Percentiles rank a stretch among this genome's conserved stretches.
These are phyloP conservation scores for Paragorgia papillata DNA, from an alignment of 92 coral and sea anemone genomes.

Conservation along the genomic window DNA sequence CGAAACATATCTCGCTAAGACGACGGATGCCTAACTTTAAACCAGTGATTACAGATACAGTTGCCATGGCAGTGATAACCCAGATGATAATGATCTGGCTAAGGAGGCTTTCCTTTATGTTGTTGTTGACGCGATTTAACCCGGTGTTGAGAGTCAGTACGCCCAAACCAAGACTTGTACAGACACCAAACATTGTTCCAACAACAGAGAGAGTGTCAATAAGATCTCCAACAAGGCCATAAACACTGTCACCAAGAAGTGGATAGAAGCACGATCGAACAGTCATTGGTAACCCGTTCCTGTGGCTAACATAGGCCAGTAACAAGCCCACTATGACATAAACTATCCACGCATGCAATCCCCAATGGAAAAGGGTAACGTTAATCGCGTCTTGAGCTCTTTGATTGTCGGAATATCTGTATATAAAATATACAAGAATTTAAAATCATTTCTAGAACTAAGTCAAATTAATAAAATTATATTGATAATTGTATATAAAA, in stretches of 20 bases:
- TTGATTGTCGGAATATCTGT: slow-evolving; percentile 80
- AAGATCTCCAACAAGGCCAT: slow-evolving; percentile 38
- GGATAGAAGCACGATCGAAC: slow-evolving; percentile 59
- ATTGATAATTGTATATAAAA: too few relatives aligned
- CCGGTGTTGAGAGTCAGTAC: slow-evolving; percentile 64
- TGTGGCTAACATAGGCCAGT: slow-evolving; percentile 71
- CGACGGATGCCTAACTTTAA: slow-evolving; percentile 70
- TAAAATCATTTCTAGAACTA: too few relatives aligned
- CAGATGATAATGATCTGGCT: slow-evolving; percentile 67
- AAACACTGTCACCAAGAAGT: slow-evolving; percentile 27
- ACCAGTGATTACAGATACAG: slow-evolving; percentile 68
- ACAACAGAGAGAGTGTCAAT: slow-evolving; percentile 57
- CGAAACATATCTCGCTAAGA: slow-evolving; percentile 78
- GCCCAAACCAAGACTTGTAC: slow-evolving; percentile 73
- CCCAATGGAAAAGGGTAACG: slow-evolving; percentile 90
- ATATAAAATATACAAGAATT: background rate
- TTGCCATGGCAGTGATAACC: slow-evolving; percentile 71
- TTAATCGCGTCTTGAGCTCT: slow-evolving; percentile 88
- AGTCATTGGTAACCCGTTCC: slow-evolving; percentile 83
- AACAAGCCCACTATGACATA: slow-evolving; percentile 83
- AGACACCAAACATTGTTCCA: slow-evolving; percentile 68
- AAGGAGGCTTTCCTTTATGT: slow-evolving; percentile 29
- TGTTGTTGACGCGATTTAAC: slow-evolving; percentile 55
- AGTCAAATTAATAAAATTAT: too few relatives aligned
- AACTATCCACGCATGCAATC: slow-evolving; percentile 88